These are phyloP conservation scores for Nemoura dubitans DNA, from an alignment of 2,888 invertebrate species.

Conservation along the genomic window DNA sequence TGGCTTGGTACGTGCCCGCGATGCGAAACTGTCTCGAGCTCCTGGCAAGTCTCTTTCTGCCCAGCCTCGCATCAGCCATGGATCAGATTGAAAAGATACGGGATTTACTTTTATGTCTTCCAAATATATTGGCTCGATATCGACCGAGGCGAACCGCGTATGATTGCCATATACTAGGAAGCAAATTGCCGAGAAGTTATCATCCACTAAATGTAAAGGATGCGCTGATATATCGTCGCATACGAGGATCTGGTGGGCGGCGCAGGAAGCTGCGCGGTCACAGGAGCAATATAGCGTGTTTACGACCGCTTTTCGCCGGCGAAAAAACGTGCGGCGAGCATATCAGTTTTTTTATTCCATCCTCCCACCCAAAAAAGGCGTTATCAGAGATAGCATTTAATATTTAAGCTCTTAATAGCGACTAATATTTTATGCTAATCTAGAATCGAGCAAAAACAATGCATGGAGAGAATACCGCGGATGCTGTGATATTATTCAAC, in stretches of 20 bases:
- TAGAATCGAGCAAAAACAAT: not conserved
- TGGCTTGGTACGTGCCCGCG: not conserved
- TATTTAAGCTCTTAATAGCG: not conserved
- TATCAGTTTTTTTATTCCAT: not conserved
- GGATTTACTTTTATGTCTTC: not conserved
- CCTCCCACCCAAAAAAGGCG: not conserved
- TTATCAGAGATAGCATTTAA: not conserved
- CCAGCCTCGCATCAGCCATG: not conserved
- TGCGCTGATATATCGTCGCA: not conserved
- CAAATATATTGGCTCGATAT: not conserved
- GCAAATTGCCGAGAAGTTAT: constrained; percentile 7
- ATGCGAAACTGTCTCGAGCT: not conserved
- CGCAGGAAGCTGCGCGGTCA: not conserved
- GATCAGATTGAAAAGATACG: not conserved
- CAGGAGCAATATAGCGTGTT: not conserved
- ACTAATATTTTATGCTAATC: not conserved
- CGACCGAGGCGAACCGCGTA: not conserved
- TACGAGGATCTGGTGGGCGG: not conserved
- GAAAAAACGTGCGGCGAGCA: not conserved
- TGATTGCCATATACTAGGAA: constrained; percentile 7
- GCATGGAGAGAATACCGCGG: not conserved
- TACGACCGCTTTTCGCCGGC: not conserved
- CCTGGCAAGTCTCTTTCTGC: not conserved
- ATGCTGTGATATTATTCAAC: not conserved
- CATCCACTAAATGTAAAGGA: not conserved